Evolutionary conservation across 2,888 invertebrate genomes (phyloP), one percentile per base, ranked within the genome.

Genomic region (Drosophila atroscutellata): DNA sequence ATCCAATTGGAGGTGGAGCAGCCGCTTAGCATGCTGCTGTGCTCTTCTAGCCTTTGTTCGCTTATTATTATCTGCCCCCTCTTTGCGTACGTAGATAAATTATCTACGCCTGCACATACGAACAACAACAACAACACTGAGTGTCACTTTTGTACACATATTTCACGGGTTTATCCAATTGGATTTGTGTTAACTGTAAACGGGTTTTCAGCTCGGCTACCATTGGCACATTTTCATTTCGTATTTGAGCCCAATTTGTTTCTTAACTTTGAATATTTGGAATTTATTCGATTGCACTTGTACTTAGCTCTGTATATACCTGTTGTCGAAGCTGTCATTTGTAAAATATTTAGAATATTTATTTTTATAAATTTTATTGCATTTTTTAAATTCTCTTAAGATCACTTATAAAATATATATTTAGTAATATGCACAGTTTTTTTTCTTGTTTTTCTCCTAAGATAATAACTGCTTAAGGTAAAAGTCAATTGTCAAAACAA

Each of bases 1-100:
- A 86, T 86, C 90, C 88, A 90, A 86, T 88, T 85, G 86, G 86
- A 86, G 86, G 86, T 86, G 88, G 83, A 90, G 90, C 79, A 75
- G 78, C 37, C 70, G 74, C 64, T 66, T 72, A 76, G 75, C 68
- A 69, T 81, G 73, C 72, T 79, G 86, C 69, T 50, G 76, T 79
- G 66, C 81, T 85, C 75, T 69, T 86, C 88, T 76, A 69, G 79
- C 86, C 55, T 55, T 58, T 52, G 62, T 49, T 24, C 18, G 47
- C 63, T 58, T 61, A 45, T 51, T 58, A 54, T 32, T 51, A 47
- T 39, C 49, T 54, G 50, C 34, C 37, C 26, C 69, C 80, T 67
- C 79, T 67, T 59, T 69, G 64, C 54, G 50, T 67, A 60, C 62
- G 64, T 64, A 77, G 64, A 70, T 64, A 72, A 60, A 65, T 70